Conservation (phyloP, 2,113 vertebrate genomes). For the Eublepharis macularius region DNA sequence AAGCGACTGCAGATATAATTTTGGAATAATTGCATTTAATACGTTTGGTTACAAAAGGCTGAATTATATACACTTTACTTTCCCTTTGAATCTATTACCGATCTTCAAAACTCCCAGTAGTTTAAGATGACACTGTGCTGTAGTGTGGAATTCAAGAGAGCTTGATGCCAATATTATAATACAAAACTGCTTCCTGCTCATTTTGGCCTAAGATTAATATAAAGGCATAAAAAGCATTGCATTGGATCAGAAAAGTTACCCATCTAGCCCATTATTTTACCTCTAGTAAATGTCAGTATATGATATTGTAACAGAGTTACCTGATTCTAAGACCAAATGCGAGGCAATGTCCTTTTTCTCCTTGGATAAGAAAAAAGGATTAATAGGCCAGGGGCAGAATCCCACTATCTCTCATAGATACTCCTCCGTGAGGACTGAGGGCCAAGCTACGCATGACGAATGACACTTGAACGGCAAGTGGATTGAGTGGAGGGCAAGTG, state of each 20-base stretch:
- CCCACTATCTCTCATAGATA: neutral
- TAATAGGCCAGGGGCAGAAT: neutral
- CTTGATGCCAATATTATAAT: neutral
- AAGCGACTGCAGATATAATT: constrained; percentile 40
- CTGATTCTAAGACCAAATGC: neutral
- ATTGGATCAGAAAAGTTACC: neutral
- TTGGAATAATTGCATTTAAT: constrained; percentile 55
- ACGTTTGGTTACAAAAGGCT: constrained; percentile 44
- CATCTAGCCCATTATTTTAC: neutral
- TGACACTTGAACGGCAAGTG: too few species aligned
- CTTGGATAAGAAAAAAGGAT: neutral
- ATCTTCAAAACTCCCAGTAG: neutral
- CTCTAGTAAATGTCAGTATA: neutral
- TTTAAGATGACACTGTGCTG: neutral
- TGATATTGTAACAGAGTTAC: neutral
- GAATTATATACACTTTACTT: constrained; percentile 20
- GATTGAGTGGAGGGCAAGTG: too few species aligned
- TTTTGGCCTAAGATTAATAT: neutral
- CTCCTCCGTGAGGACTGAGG: neutral
- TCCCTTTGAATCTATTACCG: neutral
- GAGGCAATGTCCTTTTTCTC: neutral
- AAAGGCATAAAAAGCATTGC: neutral
- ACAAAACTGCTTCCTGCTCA: neutral
- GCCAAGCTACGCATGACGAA: too few species aligned
- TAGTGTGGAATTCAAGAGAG: rapidly evolving